These are phyloP conservation scores for Pampusana beccarii DNA, from an alignment of 2,113 vertebrate genomes.

Conservation along the genomic window DNA sequence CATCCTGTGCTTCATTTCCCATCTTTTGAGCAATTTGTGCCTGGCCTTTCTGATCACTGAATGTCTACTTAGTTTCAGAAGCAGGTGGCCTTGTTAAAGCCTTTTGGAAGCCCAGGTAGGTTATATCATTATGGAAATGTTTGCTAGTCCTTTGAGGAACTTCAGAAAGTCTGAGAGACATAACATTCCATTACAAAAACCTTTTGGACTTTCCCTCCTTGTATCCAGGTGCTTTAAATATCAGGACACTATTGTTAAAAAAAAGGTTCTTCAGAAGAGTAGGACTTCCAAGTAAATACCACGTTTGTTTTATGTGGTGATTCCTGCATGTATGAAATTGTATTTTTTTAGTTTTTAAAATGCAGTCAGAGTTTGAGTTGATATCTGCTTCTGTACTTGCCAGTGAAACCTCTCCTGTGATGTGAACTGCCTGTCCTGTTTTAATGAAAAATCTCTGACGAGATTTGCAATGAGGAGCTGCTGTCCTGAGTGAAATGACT, in stretches of 20 bases:
- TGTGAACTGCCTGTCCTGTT: background rate
- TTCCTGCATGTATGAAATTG: background rate
- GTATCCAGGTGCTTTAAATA: background rate
- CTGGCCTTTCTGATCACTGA: background rate
- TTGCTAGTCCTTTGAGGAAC: background rate
- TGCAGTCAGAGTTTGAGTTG: background rate
- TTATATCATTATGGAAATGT: background rate
- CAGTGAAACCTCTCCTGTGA: background rate
- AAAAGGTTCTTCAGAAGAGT: background rate
- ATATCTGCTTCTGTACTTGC: background rate
- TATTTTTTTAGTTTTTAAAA: background rate
- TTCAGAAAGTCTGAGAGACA: background rate
- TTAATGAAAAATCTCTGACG: background rate
- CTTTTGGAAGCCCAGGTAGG: background rate
- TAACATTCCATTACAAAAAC: background rate
- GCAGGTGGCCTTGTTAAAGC: background rate
- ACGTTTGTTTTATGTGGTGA: background rate
- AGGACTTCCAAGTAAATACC: background rate
- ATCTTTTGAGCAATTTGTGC: background rate
- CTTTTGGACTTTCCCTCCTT: background rate
- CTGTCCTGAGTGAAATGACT: background rate
- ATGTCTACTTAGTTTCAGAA: background rate
- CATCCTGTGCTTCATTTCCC: background rate
- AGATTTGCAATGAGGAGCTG: background rate
- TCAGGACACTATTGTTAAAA: background rate